Conservation (phyloP, 2,797 vertebrate genomes). For the Propithecus perrieri region DNA sequence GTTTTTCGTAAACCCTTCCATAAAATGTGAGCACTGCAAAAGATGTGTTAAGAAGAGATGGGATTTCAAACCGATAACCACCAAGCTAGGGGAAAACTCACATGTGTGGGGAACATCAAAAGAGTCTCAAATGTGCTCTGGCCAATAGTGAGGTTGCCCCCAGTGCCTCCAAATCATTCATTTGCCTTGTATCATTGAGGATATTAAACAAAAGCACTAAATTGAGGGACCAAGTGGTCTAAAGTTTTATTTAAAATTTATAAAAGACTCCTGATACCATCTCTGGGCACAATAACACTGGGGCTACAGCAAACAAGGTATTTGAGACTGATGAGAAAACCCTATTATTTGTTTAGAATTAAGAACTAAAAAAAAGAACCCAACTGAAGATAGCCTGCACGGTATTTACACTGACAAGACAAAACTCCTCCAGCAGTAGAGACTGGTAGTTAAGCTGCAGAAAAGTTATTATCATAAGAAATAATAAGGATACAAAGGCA, state of each 20-base stretch:
- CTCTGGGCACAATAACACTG: not conserved
- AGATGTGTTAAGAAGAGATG: not conserved
- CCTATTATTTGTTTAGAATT: conserved; percentile 10
- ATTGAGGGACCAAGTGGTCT: not conserved
- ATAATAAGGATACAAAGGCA: conserved; percentile 49
- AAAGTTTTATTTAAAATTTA: conserved; percentile 14
- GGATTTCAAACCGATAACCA: not conserved
- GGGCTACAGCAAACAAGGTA: conserved; percentile 23
- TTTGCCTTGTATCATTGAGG: not conserved
- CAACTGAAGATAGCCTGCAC: not conserved
- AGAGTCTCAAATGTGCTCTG: not conserved
- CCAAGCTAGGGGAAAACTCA: accelerated
- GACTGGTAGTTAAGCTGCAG: not conserved
- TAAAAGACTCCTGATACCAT: not conserved
- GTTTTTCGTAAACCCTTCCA: not conserved
- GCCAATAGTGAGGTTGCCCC: not conserved
- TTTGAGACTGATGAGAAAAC: not conserved
- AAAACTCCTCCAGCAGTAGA: not conserved
- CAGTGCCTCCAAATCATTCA: not conserved
- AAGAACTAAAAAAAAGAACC: conserved; percentile 20
- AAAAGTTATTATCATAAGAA: conserved; percentile 57
- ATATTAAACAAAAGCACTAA: not conserved
- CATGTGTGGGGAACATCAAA: not conserved
- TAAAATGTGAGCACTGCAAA: conserved; percentile 23
- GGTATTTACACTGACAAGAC: not conserved